Base-by-base conservation (phyloP, 2,797 vertebrate genomes). In the Halcyon chelicuti region DNA sequence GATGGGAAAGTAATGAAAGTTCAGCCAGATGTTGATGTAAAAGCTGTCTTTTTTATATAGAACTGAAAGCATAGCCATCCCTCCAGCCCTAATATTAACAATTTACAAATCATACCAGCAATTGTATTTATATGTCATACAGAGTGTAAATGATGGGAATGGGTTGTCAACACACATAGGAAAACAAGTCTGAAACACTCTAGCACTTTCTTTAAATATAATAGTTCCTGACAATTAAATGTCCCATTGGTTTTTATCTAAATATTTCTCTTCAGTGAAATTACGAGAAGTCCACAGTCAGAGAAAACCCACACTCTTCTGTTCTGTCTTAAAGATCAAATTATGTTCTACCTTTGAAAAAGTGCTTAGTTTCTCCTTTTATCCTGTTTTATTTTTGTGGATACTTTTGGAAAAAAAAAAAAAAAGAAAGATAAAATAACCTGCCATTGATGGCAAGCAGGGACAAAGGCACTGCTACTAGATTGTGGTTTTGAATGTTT, bases 401-500 rank as follows among this genome's bases (percentile, higher is more conserved):
- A 88, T 90, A 79, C 82, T 74, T 95, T 35, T 33, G 51, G 58
- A 81, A 88, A 80, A 91, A 87, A 66, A 14, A 10, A 57, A 73
- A 86, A 85, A 90, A 80, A 85, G 17, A 71, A 63, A 70, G 70
- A 73, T 3, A 75, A 55, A 73, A 93, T 14, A 33, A 22, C 26
- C 68, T 85, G 33, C 33, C 22, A 31, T 63, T 65, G 49, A 65
- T 74, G 37, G 57, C 55, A 82, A 39, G 61, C 39, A 77, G 28
- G 73, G 61, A 93, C 88, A 95, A 91, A 92, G 54, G n/a, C 23
- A 11, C 51, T 90, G 55, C 90, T 79, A 75, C 94, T 67, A 94
- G 93, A 88, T 54, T 93, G 96, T 60, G 95, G 94, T 96, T 97
- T 87, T 88, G 86, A 51, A 96, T 95, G 61, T 90, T 97, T 97